phyloP scores from a whole-genome alignment of 2,113 vertebrate genomes.

The Macrotis lagotis region DNA sequence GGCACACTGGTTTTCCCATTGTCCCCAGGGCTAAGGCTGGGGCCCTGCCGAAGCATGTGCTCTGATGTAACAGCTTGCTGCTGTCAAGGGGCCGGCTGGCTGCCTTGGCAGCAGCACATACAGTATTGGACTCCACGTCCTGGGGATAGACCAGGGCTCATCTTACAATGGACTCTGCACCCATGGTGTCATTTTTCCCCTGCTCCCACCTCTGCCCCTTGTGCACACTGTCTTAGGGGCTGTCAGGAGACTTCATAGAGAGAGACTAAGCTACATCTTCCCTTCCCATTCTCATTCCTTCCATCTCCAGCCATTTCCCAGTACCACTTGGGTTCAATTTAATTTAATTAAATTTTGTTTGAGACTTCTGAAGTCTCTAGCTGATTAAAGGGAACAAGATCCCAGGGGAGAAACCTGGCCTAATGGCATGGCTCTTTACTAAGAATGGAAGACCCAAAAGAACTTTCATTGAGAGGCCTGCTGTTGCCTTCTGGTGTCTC shows the following conservation, averaged over 20 bases:
- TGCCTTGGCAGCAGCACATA: constrained; percentile 55
- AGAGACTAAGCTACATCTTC: neutral
- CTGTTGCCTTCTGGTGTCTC: neutral
- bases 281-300: neutral
- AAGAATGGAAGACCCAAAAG: neutral
- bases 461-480: constrained; percentile 50
- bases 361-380: neutral
- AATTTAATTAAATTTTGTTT: neutral
- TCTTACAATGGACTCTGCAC: constrained; percentile 31
- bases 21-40: constrained; percentile 6
- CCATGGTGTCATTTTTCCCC: constrained; percentile 22
- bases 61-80: constrained; percentile 5
- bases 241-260: neutral
- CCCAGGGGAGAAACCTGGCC: neutral
- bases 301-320: neutral
- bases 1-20: neutral
- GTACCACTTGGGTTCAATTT: neutral
- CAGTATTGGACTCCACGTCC: constrained; percentile 27
- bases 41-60: constrained; percentile 21
- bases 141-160: constrained; percentile 54
- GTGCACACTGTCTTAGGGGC: accelerated
- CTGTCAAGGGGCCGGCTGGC: neutral
- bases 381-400: neutral
- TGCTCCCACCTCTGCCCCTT: neutral
- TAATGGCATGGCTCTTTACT: constrained; percentile 27